A percentile compares a stretch with the other conserved stretches of the same genome.
Conservation (phyloP, 1,140 invertebrate genomes). For the Euura lappo region DNA sequence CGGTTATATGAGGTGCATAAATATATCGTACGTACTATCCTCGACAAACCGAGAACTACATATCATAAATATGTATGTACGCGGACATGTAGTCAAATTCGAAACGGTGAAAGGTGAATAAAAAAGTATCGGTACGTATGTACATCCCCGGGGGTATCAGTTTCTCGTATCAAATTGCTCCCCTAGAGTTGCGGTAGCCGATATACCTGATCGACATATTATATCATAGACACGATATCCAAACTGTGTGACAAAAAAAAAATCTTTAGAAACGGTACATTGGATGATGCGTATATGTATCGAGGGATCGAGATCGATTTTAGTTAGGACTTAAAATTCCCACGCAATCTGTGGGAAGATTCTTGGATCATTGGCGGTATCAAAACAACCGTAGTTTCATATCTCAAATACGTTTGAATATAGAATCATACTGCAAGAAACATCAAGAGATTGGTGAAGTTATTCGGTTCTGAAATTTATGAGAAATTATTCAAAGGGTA, state of each 20-base stretch:
- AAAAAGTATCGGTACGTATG: neutral
- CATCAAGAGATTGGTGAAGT: too few relatives aligned
- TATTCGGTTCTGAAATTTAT: too few relatives aligned
- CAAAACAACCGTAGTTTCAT: neutral
- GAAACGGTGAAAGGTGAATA: neutral
- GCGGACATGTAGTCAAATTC: neutral
- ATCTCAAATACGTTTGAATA: too few relatives aligned
- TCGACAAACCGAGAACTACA: neutral
- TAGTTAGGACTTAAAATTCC: neutral
- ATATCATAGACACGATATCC: too few relatives aligned
- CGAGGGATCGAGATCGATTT: neutral
- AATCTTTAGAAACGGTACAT: neutral
- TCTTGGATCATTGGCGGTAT: neutral
- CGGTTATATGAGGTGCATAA: neutral
- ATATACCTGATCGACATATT: neutral
- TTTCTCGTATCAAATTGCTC: conserved; percentile 3
- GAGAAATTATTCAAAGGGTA: too few relatives aligned
- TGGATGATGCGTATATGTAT: neutral
- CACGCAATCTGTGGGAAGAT: neutral
- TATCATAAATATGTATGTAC: neutral
- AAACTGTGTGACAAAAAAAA: too few relatives aligned
- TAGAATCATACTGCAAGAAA: too few relatives aligned
- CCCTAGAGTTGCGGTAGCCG: neutral
- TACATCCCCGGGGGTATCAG: neutral
- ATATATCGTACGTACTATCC: neutral